A percentile compares a stretch with the other conserved stretches of the same genome.
phyloP scores from a whole-genome alignment of 2,113 vertebrate species.

The Notiomystis cincta region DNA sequence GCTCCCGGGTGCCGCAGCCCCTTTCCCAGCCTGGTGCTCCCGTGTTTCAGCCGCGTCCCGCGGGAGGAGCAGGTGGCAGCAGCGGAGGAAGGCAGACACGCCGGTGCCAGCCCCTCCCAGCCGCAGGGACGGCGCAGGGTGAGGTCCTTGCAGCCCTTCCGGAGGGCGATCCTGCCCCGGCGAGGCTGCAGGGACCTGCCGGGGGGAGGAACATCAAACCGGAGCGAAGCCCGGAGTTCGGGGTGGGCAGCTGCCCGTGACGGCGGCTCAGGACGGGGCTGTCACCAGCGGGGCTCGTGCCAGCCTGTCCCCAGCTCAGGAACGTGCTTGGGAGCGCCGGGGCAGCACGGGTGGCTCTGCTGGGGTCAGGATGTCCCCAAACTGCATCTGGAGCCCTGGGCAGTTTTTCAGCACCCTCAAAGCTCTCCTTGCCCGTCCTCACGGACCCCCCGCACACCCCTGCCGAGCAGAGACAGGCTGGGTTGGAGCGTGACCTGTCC shows the following conservation, averaged over 20 bases:
- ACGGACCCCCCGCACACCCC: neutral
- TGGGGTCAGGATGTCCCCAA: neutral
- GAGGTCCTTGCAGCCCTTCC: neutral
- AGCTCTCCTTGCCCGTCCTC: accelerated
- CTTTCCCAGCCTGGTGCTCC: neutral
- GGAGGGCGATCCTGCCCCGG: neutral
- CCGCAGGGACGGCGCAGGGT: neutral
- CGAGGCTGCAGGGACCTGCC: neutral
- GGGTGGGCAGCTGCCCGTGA: neutral
- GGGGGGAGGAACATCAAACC: neutral
- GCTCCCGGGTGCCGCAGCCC: accelerated
- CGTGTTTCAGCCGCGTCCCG: accelerated
- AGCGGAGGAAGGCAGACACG: neutral
- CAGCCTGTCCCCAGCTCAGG: neutral
- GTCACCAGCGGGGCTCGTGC: neutral
- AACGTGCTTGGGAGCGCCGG: neutral
- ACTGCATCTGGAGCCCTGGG: neutral
- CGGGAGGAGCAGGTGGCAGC: neutral
- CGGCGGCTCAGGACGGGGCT: accelerated
- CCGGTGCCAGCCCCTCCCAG: neutral
- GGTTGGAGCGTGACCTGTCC: neutral
- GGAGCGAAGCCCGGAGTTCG: accelerated
- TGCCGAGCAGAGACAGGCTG: neutral
- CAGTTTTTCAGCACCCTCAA: neutral
- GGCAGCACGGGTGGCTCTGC: accelerated